Evolutionary conservation across 2,113 vertebrate genomes (phyloP), one percentile per base, ranked within the genome.

Genomic region (Potamarius usumacintae): DNA sequence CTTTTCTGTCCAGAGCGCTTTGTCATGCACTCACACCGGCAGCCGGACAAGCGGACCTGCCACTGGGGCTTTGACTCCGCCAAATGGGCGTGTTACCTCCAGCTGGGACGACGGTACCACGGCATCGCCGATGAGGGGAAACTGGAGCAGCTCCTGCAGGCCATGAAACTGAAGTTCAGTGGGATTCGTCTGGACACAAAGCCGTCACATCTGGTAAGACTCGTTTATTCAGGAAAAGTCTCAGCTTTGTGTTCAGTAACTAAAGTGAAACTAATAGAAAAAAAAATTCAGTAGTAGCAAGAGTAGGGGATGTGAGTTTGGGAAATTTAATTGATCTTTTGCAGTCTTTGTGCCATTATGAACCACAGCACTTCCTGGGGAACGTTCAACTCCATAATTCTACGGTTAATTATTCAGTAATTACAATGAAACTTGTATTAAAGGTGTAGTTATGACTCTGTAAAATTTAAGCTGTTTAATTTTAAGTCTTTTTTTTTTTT

Each of bases 1-100:
- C 96, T 97, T 94, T 97, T 97, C 92, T 96, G 96, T 0, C 96
- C 97, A 12, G 95, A 96, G 91, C 96, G 96, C 0, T 97, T 97
- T 22, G 96, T 97, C 89, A 96, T 97, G 96, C 97, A 97, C 90
- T 97, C 97, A 0, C 97, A 97, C 89, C 94, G 96, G 58, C 96
- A 96, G 80, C 96, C 97, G 0, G 96, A 97, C 93, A 97, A 97
- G 93, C 96, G 97, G 91, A 97, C 96, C 86, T 97, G 97, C 92
- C 97, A 97, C 91, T 97, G 97, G 97, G 97, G 97, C 10, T 97
- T 97, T 90, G 96, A 97, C 65, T 97, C 96, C 0, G 96, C 96
- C 90, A 97, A 96, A 90, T 97, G 97, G 96, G 95, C 95, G 86
- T 96, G 96, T 92, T 97, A 97, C 90, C 94, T 97, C 90, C 96